A percentile compares a stretch with the other conserved stretches of the same genome.
Evolutionary conservation across 2,113 vertebrate genomes (phyloP).

Genomic region (Mungos mungo): DNA sequence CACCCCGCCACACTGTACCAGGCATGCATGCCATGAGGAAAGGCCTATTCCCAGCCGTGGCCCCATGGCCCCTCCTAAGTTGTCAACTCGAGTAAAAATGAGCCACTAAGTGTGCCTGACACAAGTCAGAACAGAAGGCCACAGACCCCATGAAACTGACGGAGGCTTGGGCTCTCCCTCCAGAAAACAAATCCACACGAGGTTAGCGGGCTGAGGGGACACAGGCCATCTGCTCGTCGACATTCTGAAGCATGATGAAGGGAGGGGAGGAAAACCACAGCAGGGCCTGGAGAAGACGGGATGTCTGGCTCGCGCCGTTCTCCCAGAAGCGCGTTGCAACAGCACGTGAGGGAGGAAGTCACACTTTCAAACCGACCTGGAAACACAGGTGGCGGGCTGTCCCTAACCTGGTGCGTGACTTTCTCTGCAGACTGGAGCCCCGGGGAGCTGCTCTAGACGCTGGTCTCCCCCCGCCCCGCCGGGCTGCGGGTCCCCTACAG

Average conservation of each 20-base stretch:
- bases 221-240: neutral
- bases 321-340: neutral
- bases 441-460: too few relatives aligned
- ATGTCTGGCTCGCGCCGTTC: neutral
- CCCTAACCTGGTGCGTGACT: neutral
- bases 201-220: neutral
- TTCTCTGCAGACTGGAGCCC: too few relatives aligned
- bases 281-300: neutral
- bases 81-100: neutral
- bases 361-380: neutral
- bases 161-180: neutral
- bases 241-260: neutral
- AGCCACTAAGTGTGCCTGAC: neutral
- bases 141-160: neutral
- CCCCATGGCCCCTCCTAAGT: neutral
- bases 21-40: rapidly evolving
- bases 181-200: neutral
- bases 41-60: neutral
- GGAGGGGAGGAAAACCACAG: neutral
- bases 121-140: neutral
- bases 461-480: too few relatives aligned
- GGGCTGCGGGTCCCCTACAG: neutral
- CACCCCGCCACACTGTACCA: rapidly evolving
- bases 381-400: neutral
- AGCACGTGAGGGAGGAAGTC: too few relatives aligned